These are phyloP conservation scores for Coenonympha arcania DNA, from an alignment of 2,888 invertebrate species.

Conservation along the genomic window DNA sequence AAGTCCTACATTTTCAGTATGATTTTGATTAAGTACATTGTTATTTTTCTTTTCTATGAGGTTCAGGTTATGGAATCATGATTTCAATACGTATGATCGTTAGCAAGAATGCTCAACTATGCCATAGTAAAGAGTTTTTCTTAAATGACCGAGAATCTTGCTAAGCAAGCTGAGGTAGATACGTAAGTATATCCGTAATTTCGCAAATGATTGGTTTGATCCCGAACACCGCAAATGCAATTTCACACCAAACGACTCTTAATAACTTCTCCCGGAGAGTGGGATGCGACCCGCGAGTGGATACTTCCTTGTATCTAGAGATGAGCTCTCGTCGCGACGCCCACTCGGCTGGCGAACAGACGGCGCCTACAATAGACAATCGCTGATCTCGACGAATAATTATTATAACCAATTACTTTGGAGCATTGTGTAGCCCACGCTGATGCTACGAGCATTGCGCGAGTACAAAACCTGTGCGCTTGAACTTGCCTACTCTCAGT, in stretches of 20 bases:
- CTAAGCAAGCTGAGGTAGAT: too few relatives aligned
- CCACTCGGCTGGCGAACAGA: slow-evolving; percentile 18
- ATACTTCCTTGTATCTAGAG: slow-evolving; percentile 21
- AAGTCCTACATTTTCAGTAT: too few relatives aligned
- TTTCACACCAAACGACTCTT: slow-evolving; percentile 10
- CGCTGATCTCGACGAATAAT: slow-evolving; percentile 20
- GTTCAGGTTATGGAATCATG: too few relatives aligned
- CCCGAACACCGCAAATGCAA: background rate
- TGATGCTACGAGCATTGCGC: background rate
- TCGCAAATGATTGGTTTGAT: background rate
- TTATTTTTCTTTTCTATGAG: too few relatives aligned
- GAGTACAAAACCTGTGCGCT: background rate
- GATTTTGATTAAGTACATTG: too few relatives aligned
- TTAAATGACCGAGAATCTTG: too few relatives aligned
- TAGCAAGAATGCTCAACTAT: too few relatives aligned
- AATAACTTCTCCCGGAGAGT: slow-evolving; percentile 19
- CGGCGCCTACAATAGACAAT: slow-evolving; percentile 19
- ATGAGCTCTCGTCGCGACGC: slow-evolving; percentile 22
- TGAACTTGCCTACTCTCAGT: background rate
- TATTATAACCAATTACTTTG: slow-evolving; percentile 22
- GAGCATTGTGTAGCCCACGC: slow-evolving; percentile 20
- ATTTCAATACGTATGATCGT: too few relatives aligned
- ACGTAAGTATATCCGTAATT: too few relatives aligned
- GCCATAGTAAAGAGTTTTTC: too few relatives aligned
- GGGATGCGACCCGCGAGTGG: slow-evolving; percentile 25